These are phyloP conservation scores for Nycticorax nycticorax DNA, from an alignment of 2,113 vertebrate species.

Conservation along the genomic window DNA sequence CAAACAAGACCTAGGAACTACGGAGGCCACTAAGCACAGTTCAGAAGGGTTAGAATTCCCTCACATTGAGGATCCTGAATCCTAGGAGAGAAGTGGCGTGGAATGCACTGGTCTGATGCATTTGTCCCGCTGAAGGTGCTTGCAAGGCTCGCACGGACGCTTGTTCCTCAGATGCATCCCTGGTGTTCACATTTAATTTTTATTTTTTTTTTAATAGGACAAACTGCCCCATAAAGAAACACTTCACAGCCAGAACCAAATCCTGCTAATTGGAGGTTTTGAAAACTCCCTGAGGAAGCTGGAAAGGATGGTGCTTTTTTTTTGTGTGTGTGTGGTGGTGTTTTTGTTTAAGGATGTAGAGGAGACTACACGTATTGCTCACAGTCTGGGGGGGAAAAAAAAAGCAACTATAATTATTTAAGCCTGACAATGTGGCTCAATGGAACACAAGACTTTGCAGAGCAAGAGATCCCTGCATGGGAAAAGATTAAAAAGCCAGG, in stretches of 20 bases:
- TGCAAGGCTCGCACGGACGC: fast-evolving
- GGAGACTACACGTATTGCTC: not conserved
- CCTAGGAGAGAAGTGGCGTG: fast-evolving
- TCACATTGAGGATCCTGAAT: not conserved
- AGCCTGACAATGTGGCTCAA: not conserved
- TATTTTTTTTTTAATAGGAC: not conserved
- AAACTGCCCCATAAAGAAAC: not conserved
- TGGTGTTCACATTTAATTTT: fast-evolving
- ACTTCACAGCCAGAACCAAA: not conserved
- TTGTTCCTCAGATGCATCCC: not conserved
- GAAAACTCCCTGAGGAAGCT: not conserved
- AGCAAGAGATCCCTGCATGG: not conserved
- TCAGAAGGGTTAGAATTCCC: not conserved
- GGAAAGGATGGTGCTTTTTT: not conserved
- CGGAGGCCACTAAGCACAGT: not conserved
- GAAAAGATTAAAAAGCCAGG: not conserved
- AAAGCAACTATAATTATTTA: not conserved
- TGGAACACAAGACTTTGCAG: not conserved
- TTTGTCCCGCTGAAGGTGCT: not conserved
- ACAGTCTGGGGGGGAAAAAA: not conserved
- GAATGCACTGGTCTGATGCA: fast-evolving
- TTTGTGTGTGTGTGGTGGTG: not conserved
- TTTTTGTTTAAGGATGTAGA: not conserved
- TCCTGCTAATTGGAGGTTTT: not conserved
- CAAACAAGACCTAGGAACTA: fast-evolving